Percentiles rank a stretch among this genome's conserved stretches.
These are phyloP conservation scores for Oryzias sinensis DNA, from an alignment of 2,797 vertebrate genomes.

Conservation along the genomic window DNA sequence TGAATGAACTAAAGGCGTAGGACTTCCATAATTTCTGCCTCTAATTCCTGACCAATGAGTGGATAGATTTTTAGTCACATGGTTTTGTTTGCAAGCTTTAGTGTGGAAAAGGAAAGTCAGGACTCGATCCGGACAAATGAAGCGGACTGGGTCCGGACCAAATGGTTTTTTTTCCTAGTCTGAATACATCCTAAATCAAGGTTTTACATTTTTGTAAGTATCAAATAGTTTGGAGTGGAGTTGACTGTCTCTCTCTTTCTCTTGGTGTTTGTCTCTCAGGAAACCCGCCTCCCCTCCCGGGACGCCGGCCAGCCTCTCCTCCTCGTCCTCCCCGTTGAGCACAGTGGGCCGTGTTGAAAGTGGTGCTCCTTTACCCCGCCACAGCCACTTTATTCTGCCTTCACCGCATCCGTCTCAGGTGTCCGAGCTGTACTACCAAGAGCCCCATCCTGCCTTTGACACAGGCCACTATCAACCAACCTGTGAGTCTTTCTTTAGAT, in stretches of 20 bases:
- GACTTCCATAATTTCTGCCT: no score
- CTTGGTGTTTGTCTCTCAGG: conserved; percentile 58
- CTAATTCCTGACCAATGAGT: no score
- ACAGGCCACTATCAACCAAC: conserved; percentile 82
- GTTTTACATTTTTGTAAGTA: no score
- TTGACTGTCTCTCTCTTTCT: neutral
- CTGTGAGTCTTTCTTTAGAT: conserved; percentile 74
- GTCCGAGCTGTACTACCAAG: conserved; percentile 90
- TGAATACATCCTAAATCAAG: no score
- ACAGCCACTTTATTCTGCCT: conserved; percentile 82
- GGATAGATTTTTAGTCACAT: no score
- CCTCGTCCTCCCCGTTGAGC: conserved; percentile 81
- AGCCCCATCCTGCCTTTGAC: conserved; percentile 84
- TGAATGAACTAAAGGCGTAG: no score
- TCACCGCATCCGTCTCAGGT: conserved; percentile 82
- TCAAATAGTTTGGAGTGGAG: no score
- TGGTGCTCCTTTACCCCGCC: conserved; percentile 80
- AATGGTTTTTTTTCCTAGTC: no score
- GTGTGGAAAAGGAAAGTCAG: no score
- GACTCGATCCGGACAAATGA: no score
- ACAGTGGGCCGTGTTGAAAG: conserved; percentile 78
- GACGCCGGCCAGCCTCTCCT: conserved; percentile 84
- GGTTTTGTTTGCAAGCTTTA: no score
- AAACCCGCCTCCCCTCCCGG: conserved; percentile 85
- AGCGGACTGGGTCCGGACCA: no score